phyloP scores from a whole-genome alignment of 1,140 invertebrate species.

The Pseudobourletiella spinata region DNA sequence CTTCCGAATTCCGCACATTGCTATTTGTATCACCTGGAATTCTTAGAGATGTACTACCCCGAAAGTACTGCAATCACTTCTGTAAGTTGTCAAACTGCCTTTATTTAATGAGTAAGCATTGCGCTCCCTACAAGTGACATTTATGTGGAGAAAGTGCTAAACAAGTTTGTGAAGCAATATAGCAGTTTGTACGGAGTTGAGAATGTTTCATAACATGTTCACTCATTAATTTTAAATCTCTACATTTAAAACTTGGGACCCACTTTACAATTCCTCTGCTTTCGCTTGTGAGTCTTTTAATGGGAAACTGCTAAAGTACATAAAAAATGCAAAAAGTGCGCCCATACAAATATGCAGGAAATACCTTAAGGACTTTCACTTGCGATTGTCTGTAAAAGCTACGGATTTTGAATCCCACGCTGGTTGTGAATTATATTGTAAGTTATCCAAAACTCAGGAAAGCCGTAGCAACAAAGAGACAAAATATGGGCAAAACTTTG shows the following conservation, averaged over 20 bases:
- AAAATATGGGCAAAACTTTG: no score
- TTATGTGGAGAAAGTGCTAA: not conserved
- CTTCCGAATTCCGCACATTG: not conserved
- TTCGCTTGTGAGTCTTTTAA: slow-evolving; percentile 35
- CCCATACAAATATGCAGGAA: slow-evolving; percentile 6
- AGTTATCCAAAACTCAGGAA: no score
- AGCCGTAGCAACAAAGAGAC: no score
- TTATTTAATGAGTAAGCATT: not conserved
- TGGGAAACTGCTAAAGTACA: not conserved
- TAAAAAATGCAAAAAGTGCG: not conserved
- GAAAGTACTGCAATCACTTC: no score
- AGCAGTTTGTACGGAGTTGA: slow-evolving; percentile 22
- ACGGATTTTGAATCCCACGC: no score
- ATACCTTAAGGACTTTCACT: no score
- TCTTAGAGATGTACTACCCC: no score
- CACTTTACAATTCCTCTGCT: slow-evolving; percentile 30
- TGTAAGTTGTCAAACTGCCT: not conserved
- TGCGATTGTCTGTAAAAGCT: no score
- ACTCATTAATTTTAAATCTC: slow-evolving; percentile 18
- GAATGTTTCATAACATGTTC: slow-evolving; percentile 30
- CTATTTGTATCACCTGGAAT: not conserved
- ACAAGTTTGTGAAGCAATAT: slow-evolving; percentile 13
- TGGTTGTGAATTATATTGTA: no score
- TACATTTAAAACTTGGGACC: slow-evolving; percentile 30
- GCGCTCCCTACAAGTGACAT: not conserved